Percentiles rank a stretch among this genome's conserved stretches.
phyloP scores from a whole-genome alignment of 2,113 vertebrate species.

The Monopterus albus region DNA sequence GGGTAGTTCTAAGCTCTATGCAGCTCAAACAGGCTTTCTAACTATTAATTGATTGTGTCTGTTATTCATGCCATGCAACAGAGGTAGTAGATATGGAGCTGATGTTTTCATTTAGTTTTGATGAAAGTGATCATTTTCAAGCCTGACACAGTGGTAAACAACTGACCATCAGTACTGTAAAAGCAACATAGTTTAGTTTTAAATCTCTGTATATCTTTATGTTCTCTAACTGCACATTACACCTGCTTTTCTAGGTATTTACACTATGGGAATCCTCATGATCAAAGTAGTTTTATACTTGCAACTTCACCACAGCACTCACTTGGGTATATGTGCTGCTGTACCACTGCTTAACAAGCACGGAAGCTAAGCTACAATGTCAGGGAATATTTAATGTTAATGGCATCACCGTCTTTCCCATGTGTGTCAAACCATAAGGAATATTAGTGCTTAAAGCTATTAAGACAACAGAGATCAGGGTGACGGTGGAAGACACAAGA shows the following conservation, averaged over 20 bases:
- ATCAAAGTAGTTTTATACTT: constrained; percentile 38
- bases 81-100: neutral
- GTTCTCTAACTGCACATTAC: constrained; percentile 24
- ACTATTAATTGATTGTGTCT: constrained; percentile 31
- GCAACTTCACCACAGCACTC: constrained; percentile 19
- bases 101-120: constrained; percentile 1
- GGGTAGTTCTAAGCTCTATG: constrained; percentile 25
- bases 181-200: neutral
- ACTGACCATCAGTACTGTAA: neutral
- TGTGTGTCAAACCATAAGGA: constrained; percentile 54
- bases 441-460: constrained; percentile 56
- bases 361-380: constrained; percentile 14
- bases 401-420: constrained; percentile 34
- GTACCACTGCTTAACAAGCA: constrained; percentile 25
- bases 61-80: neutral
- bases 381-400: constrained; percentile 53
- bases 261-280: constrained; percentile 17
- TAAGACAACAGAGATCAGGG: constrained; percentile 35
- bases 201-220: neutral
- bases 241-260: constrained; percentile 8
- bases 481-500: constrained; percentile 49
- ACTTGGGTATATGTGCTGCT: constrained; percentile 17
- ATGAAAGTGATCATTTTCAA: neutral
- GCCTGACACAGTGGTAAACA: rapidly evolving
- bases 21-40: constrained; percentile 25